Base-by-base conservation (phyloP, 2,113 vertebrate genomes). In the Daphoenositta chrysoptera region DNA sequence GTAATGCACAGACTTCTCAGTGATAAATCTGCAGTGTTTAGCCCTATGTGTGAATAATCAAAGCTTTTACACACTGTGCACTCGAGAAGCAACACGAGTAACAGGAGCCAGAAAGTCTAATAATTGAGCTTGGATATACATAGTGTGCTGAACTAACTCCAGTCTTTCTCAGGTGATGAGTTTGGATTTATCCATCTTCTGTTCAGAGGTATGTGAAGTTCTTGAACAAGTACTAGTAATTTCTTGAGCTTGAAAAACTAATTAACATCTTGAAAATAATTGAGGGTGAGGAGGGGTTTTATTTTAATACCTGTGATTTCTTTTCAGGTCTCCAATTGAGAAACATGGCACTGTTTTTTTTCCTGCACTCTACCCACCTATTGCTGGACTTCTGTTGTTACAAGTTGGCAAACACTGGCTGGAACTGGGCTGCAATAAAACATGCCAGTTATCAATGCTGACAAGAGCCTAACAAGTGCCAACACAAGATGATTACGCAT, bases 391-490 rank as follows among this genome's bases (percentile, higher is more conserved):
- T 98, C 98, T 98, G 98, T 98, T 99, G 95, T 98, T 98, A 98
- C 98, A 97, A 98, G 98, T 98, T 99, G 98, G 98, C 98, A 98
- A 98, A 98, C 98, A 98, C 98, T 98, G 98, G 98, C 99, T 99
- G 98, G 98, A 98, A 98, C 98, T 98, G 98, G 98, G 98, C 98
- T 98, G 98, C 99, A 98, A 98, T 98, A 99, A 98, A 99, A 98
- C 98, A 98, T 97, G 98, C 98, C 98, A 98, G 98, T 98, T 97
- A 98, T 98, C 98, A 98, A 98, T 98, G 98, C 98, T 99, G 99
- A 99, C 98, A 97, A 98, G 98, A 97, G 98, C 99, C 98, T 98
- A 98, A 98, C 98, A 99, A 99, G 99, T 99, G 99, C 99, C 99
- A 99, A 99, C 98, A 98, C 97, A 94, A 98, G 98, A 98, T 98